phyloP scores from a whole-genome alignment of 1,140 invertebrate species.

The Pinna nobilis region DNA sequence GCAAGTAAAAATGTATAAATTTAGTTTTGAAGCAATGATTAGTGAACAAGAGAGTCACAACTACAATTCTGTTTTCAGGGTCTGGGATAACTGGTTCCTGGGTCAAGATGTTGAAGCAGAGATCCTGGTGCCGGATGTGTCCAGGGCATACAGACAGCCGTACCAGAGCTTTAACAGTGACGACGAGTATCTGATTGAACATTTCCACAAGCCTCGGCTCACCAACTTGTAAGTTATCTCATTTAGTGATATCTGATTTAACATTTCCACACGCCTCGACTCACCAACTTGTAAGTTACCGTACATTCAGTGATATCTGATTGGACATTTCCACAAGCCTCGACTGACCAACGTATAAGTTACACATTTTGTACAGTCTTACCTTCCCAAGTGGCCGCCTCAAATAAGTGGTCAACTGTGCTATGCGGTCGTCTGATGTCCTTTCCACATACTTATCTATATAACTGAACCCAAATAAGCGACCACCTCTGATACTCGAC shows the following conservation, averaged over 20 bases:
- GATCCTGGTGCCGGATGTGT: constrained; percentile 70
- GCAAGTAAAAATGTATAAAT: not conserved
- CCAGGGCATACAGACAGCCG: constrained; percentile 63
- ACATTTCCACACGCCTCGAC: no score
- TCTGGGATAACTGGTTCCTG: constrained; percentile 66
- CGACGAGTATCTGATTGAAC: constrained; percentile 46
- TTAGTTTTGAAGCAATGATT: not conserved
- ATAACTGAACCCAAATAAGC: no score
- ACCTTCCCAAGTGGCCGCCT: no score
- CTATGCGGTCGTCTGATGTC: no score
- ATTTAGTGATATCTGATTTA: no score
- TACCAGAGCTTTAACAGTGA: constrained; percentile 47
- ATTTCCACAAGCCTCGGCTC: constrained; percentile 60
- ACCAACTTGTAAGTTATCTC: constrained; percentile 66
- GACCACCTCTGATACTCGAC: no score
- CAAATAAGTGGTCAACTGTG: no score
- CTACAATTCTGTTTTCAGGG: constrained; percentile 42
- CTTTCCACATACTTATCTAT: no score
- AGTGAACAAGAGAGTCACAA: not conserved
- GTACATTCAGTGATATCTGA: no score
- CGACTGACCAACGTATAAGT: constrained; percentile 67
- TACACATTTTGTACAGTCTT: no score
- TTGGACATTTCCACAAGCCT: constrained; percentile 56
- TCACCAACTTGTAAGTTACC: no score
- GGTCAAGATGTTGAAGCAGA: constrained; percentile 35